phyloP scores from a whole-genome alignment of 2,113 vertebrate species.

The Otolemur garnettii region DNA sequence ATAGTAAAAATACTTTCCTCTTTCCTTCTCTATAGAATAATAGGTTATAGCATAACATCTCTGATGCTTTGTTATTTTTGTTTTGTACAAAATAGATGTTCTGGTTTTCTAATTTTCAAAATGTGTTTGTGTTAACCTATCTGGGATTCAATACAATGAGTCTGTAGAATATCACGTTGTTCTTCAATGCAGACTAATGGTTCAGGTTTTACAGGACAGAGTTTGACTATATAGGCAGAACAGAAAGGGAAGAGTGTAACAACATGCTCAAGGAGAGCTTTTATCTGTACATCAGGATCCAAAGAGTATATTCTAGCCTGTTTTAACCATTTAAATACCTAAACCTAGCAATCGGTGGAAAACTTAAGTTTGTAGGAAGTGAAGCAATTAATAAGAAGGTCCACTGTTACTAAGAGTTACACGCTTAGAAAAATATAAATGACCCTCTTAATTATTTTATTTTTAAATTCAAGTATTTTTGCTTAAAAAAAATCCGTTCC shows the following conservation, averaged over 20 bases:
- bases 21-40: slow-evolving; percentile 62
- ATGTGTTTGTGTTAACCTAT: slow-evolving; percentile 55
- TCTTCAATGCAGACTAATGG: background rate
- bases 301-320: slow-evolving; percentile 20
- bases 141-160: background rate
- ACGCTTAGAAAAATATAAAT: slow-evolving; percentile 20
- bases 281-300: background rate
- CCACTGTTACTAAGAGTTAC: background rate
- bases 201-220: slow-evolving; percentile 27
- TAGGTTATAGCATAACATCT: background rate
- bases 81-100: slow-evolving; percentile 37
- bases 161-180: slow-evolving; percentile 2
- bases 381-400: slow-evolving; percentile 17
- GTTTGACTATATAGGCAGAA: slow-evolving; percentile 18
- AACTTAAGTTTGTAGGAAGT: background rate
- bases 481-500: background rate
- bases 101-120: slow-evolving; percentile 82
- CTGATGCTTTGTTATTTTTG: slow-evolving; percentile 69
- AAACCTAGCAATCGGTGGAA: slow-evolving; percentile 22
- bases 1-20: slow-evolving; percentile 65
- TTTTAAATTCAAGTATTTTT: slow-evolving; percentile 62
- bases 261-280: background rate
- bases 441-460: background rate
- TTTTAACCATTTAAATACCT: slow-evolving; percentile 37
- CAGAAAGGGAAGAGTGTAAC: background rate